Conservation (phyloP, 2,797 vertebrate genomes). For the Characodon lateralis region DNA sequence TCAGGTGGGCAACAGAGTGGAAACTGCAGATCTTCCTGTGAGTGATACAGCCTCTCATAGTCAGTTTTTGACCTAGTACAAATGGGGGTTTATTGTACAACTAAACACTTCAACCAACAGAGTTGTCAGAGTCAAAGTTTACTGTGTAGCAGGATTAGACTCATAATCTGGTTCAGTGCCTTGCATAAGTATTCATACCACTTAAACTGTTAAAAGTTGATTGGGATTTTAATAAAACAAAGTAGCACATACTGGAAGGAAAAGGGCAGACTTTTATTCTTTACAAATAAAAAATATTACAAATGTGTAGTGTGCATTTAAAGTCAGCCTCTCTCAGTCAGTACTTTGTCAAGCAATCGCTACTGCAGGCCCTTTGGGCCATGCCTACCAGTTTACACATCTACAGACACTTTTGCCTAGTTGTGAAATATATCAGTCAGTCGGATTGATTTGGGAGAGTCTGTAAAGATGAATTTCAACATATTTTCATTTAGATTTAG, state of each 20-base stretch:
- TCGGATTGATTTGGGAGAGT: not conserved
- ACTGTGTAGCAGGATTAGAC: not conserved
- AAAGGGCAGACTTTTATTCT: not conserved
- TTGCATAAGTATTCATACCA: too few species aligned
- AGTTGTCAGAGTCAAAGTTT: not conserved
- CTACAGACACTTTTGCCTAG: not conserved
- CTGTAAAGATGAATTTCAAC: not conserved
- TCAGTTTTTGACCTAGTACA: slow-evolving; percentile 18
- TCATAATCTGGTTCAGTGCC: not conserved
- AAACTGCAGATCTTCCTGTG: slow-evolving; percentile 18
- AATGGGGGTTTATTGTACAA: not conserved
- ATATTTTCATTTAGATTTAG: not conserved
- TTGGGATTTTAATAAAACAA: too few species aligned
- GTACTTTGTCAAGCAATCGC: not conserved
- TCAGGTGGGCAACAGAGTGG: slow-evolving; percentile 32
- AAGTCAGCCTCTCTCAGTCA: not conserved
- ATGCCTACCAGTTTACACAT: not conserved
- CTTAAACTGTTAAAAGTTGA: not conserved
- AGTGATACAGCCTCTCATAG: not conserved
- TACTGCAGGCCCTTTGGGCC: not conserved
- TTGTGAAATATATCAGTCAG: not conserved
- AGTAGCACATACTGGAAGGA: not conserved
- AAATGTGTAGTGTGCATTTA: not conserved
- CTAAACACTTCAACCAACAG: not conserved
- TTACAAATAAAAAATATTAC: not conserved